Conservation (phyloP, 2,797 vertebrate genomes). For the Trichosurus vulpecula region DNA sequence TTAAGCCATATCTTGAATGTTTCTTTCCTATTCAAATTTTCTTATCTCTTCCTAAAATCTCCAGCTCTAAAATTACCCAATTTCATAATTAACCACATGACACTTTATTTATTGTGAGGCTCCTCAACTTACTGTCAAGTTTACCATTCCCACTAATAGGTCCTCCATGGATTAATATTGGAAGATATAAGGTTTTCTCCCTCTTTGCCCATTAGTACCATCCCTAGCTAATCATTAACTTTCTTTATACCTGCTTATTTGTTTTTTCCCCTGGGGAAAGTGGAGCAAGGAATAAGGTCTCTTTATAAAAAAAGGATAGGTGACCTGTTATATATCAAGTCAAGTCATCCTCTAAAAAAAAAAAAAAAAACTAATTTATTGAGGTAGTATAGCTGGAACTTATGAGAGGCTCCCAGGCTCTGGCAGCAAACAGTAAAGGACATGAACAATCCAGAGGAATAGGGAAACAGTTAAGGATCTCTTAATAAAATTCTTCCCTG, state of each 20-base stretch:
- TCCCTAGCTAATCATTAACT: background rate
- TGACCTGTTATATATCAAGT: background rate
- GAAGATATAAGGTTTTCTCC: background rate
- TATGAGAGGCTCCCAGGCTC: background rate
- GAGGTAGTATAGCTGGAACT: background rate
- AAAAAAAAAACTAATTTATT: background rate
- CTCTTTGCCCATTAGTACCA: background rate
- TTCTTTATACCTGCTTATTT: background rate
- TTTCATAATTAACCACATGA: background rate
- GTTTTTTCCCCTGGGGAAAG: background rate
- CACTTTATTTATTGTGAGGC: background rate
- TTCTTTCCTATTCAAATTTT: background rate
- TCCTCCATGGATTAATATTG: background rate
- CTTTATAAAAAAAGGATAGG: background rate
- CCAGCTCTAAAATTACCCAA: background rate
- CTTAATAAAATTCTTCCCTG: background rate
- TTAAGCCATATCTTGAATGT: background rate
- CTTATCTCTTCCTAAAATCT: background rate
- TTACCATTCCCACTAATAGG: background rate
- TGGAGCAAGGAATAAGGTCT: background rate
- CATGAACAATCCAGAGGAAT: background rate
- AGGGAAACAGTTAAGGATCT: background rate
- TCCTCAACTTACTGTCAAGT: background rate
- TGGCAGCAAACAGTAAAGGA: background rate
- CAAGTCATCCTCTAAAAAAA: background rate